Evolutionary conservation across 2,113 vertebrate genomes (phyloP), one percentile per base, ranked within the genome.

Genomic region (Antechinus stuartii): DNA sequence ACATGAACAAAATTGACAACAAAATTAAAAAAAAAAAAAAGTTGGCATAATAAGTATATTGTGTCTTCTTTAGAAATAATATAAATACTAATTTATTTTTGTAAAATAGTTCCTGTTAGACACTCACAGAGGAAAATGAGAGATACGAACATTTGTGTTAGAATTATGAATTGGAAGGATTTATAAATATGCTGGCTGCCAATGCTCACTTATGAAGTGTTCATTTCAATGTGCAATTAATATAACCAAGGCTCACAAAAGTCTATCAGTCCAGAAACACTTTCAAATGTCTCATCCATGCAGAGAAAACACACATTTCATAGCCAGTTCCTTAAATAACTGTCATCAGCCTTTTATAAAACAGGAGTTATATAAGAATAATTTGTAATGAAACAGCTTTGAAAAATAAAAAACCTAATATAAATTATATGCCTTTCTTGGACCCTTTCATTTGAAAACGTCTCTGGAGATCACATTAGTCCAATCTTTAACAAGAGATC

Each of bases 311-410:
- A 50, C 6, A 47, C 68, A 35, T 76, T 93, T 91, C 93, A 95
- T 26, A 96, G 76, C 23, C 52, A 96, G 26, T 92, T 95, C 54
- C 92, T 90, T 91, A 95, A 96, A 27, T 91, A 89, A 95, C 91
- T 49, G 91, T 92, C 26, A 92, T 94, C 90, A 97, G 93, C 49
- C 24, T 92, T 91, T 94, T 93, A 91, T 35, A 94, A 96, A 96
- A 50, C 24, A 97, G 93, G 35, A 90, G 5, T 53, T 89, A 26
- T 92, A 90, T 30, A 50, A 94, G 35, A 93, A 55, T 46, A 93
- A 47, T 47, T 84, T 96, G 35, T 76, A 16, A 1, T 50, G 90
- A 55, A 94, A 96, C 93, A 93, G 46, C 25, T 91, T 53, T 90
- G 47, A 94, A 94, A 95, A 94, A 90, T 35, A 50, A 90, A 30